A percentile compares a stretch with the other conserved stretches of the same genome.
Evolutionary conservation across 2,113 vertebrate genomes (phyloP).

Genomic region (Chaetodon auriga): DNA sequence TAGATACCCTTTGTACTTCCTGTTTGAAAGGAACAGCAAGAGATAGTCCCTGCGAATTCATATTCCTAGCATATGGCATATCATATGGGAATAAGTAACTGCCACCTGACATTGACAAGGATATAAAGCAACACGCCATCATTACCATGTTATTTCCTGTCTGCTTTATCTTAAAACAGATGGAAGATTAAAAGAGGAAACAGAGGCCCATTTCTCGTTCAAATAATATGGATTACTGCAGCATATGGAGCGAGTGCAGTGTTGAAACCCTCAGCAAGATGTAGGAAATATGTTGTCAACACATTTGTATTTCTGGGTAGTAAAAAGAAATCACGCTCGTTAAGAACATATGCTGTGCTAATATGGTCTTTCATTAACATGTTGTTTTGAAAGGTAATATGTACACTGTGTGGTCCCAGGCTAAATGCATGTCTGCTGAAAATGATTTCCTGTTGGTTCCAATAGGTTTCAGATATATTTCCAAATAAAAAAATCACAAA

Average conservation of each 20-base stretch:
- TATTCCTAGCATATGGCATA: conserved; percentile 70
- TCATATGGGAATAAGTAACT: conserved; percentile 63
- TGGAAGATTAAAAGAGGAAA: conserved; percentile 54
- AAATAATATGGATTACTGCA: conserved; percentile 55
- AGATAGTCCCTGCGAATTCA: conserved; percentile 32
- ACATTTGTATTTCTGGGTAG: conserved; percentile 30
- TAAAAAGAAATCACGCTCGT: conserved; percentile 24
- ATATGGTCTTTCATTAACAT: conserved; percentile 39
- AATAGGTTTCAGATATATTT: background rate
- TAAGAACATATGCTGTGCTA: conserved; percentile 43
- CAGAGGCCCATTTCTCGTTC: conserved; percentile 48
- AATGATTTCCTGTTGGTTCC: background rate
- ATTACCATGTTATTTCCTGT: conserved; percentile 40
- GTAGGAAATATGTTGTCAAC: conserved; percentile 40
- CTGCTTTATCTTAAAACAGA: conserved; percentile 64
- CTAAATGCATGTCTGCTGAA: background rate
- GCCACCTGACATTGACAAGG: conserved; percentile 60
- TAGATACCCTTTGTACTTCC: background rate
- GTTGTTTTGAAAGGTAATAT: conserved; percentile 20
- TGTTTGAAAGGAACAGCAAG: conserved; percentile 14
- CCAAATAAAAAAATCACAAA: conserved; percentile 2
- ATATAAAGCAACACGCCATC: conserved; percentile 39
- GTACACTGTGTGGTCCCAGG: background rate
- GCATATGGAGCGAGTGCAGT: conserved; percentile 51
- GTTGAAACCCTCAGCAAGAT: conserved; percentile 36